These are phyloP conservation scores for Melieria crassipennis DNA, from an alignment of 2,888 invertebrate genomes.

Conservation along the genomic window DNA sequence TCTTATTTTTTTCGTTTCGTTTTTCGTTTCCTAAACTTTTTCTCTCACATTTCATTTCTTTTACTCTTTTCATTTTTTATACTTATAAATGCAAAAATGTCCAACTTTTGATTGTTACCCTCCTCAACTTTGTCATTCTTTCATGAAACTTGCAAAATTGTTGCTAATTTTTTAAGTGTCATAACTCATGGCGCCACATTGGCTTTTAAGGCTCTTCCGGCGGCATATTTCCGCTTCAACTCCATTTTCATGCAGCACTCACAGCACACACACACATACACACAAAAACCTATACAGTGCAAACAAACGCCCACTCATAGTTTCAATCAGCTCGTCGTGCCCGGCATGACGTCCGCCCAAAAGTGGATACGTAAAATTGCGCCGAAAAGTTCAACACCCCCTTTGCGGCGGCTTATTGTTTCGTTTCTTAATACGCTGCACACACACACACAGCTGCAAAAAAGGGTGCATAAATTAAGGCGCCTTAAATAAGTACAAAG, in stretches of 20 bases:
- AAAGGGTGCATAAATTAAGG: conserved; percentile 60
- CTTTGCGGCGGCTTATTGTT: conserved; percentile 43
- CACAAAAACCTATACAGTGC: too few relatives aligned
- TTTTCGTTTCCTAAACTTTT: too few relatives aligned
- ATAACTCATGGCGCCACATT: conserved; percentile 28
- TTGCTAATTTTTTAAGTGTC: conserved; percentile 8
- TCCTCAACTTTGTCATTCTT: too few relatives aligned
- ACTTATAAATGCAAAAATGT: too few relatives aligned
- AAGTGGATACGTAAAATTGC: conserved; percentile 6
- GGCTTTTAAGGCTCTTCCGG: conserved; percentile 48
- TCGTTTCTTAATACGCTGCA: conserved; percentile 19
- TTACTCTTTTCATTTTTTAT: too few relatives aligned
- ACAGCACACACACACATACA: not conserved
- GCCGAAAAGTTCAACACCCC: conserved; percentile 46
- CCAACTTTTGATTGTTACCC: too few relatives aligned
- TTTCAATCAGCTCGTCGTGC: too few relatives aligned
- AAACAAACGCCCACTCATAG: too few relatives aligned
- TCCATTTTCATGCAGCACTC: conserved; percentile 50
- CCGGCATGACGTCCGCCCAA: too few relatives aligned
- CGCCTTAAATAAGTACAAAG: conserved; percentile 5
- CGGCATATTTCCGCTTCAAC: conserved; percentile 59
- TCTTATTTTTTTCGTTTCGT: too few relatives aligned
- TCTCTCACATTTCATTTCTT: too few relatives aligned
- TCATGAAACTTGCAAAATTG: not conserved
- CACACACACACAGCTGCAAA: conserved; percentile 5